Evolutionary conservation across 2,888 invertebrate genomes (phyloP).

Genomic region (Eupsilia transversa): DNA sequence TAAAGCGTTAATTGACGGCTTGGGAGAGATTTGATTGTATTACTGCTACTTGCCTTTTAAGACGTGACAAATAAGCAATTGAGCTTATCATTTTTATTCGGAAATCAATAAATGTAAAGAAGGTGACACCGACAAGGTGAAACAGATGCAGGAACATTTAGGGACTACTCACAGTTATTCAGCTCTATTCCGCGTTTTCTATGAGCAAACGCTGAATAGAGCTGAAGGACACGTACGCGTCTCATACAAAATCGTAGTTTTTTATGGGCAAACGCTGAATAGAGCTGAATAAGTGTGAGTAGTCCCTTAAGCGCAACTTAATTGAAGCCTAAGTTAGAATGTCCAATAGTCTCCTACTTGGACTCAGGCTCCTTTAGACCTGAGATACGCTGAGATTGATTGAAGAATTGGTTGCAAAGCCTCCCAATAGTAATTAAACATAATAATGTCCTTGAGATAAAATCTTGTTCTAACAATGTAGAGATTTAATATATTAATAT

Average conservation of each 20-base stretch:
- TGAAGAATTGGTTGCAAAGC: neutral
- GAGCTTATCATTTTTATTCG: conserved; percentile 20
- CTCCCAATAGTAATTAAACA: neutral
- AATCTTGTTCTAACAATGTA: neutral
- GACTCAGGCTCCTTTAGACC: neutral
- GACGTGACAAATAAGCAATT: neutral
- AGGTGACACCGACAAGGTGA: too few relatives aligned
- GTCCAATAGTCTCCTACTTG: neutral
- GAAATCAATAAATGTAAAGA: conserved; percentile 9
- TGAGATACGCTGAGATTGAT: neutral
- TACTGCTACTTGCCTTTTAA: conserved; percentile 27
- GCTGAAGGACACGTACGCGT: too few relatives aligned
- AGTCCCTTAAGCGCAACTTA: too few relatives aligned
- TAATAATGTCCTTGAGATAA: neutral
- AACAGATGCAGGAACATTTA: neutral
- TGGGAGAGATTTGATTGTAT: conserved; percentile 18
- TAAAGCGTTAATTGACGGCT: conserved; percentile 18
- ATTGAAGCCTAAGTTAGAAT: neutral
- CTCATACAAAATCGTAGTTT: too few relatives aligned
- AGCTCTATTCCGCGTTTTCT: too few relatives aligned
- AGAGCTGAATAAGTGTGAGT: too few relatives aligned
- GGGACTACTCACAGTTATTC: too few relatives aligned
- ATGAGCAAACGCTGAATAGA: too few relatives aligned
- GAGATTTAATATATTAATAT: neutral
- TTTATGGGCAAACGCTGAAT: too few relatives aligned